These are phyloP conservation scores for Crotalus tigris DNA, from an alignment of 2,113 vertebrate genomes.

Conservation along the genomic window DNA sequence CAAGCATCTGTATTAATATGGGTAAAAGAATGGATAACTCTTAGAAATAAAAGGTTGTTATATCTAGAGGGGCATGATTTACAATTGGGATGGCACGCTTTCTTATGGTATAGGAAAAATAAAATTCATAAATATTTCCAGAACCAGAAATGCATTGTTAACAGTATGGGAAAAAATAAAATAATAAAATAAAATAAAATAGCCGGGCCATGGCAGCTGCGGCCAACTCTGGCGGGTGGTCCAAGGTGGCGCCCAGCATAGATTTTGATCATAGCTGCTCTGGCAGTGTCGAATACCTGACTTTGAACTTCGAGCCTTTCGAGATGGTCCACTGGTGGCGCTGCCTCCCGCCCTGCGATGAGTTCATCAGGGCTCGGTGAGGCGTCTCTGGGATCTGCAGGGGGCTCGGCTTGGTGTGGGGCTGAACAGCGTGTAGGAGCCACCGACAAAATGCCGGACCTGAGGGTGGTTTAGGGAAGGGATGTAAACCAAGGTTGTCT, in stretches of 20 bases:
- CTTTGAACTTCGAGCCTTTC: slow-evolving; percentile 94
- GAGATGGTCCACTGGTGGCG: slow-evolving; percentile 97
- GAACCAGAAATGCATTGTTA: no score
- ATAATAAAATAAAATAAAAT: no score
- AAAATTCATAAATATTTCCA: no score
- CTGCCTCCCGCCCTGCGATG: slow-evolving; percentile 91
- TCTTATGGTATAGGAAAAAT: no score
- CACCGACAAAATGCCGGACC: neutral
- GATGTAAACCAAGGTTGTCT: neutral
- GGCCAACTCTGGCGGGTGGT: slow-evolving; percentile 67
- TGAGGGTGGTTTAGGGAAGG: neutral
- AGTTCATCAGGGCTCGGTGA: slow-evolving; percentile 61
- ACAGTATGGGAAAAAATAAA: no score
- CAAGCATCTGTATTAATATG: no score
- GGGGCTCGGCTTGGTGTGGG: neutral
- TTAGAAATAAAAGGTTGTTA: no score
- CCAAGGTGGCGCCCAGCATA: slow-evolving; percentile 95
- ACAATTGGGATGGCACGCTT: no score
- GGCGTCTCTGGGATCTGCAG: neutral
- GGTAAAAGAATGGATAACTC: no score
- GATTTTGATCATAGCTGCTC: slow-evolving; percentile 98
- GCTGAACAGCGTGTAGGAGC: neutral
- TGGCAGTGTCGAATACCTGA: slow-evolving; percentile 96
- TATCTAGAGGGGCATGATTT: no score
- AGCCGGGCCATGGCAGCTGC: slow-evolving; percentile 49